A percentile compares a stretch with the other conserved stretches of the same genome.
phyloP scores from a whole-genome alignment of 2,797 vertebrate genomes.

The Premnoplex brunnescens region DNA sequence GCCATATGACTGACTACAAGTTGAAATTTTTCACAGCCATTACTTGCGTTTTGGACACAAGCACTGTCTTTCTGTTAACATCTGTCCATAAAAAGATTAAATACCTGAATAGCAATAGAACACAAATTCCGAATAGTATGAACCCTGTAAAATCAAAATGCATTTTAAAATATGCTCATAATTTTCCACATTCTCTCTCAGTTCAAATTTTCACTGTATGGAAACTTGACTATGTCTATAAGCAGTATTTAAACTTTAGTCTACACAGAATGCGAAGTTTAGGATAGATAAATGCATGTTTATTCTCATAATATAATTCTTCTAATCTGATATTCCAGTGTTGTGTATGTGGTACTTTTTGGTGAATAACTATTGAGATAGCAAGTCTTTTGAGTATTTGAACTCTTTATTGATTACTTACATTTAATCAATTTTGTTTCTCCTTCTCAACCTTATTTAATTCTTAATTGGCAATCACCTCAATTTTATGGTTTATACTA shows the following conservation, averaged over 20 bases:
- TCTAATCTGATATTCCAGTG: not conserved
- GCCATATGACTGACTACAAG: not conserved
- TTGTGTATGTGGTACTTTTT: not conserved
- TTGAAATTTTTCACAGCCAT: not conserved
- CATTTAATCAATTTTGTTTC: not conserved
- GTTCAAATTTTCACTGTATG: not conserved
- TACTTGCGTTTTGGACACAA: not conserved
- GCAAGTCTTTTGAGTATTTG: not conserved
- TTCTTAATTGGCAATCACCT: not conserved
- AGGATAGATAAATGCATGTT: not conserved
- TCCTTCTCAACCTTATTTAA: not conserved
- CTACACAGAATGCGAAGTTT: not conserved
- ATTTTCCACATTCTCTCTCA: not conserved
- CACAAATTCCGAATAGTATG: not conserved
- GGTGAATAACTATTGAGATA: not conserved
- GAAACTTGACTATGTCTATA: not conserved
- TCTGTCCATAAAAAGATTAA: not conserved
- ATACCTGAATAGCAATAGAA: not conserved
- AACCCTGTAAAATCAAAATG: not conserved
- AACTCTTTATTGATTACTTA: not conserved
- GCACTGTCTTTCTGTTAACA: not conserved
- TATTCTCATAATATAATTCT: not conserved
- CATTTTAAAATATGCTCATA: not conserved
- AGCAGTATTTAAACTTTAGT: not conserved
- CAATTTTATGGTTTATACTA: not conserved